Percentiles rank a stretch among this genome's conserved stretches.
phyloP scores from a whole-genome alignment of 2,797 vertebrate genomes.

The Sebastes diploproa region DNA sequence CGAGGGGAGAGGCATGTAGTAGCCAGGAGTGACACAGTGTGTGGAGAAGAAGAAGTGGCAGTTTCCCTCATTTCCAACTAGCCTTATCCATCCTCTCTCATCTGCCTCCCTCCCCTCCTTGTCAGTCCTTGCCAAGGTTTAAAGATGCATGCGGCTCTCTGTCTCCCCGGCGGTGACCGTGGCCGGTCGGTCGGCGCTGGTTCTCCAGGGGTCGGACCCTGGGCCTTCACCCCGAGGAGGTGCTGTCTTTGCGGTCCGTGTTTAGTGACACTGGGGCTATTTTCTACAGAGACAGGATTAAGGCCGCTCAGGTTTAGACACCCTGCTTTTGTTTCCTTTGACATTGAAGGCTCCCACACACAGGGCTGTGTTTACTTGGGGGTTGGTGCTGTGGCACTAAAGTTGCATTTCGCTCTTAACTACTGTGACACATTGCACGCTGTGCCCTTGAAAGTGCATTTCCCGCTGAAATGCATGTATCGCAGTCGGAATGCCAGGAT shows the following conservation, averaged over 20 bases:
- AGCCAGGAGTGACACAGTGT: slow-evolving; percentile 62
- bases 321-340: slow-evolving; percentile 72
- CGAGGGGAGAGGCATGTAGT: slow-evolving; percentile 67
- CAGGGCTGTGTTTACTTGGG: slow-evolving; percentile 56
- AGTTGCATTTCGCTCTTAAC: slow-evolving; percentile 62
- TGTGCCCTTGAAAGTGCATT: slow-evolving; percentile 65
- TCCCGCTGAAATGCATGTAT: slow-evolving; percentile 38
- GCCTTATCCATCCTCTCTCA: slow-evolving; percentile 52
- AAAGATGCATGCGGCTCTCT: slow-evolving; percentile 48
- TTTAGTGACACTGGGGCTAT: slow-evolving; percentile 66
- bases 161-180: slow-evolving; percentile 36
- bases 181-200: slow-evolving; percentile 27
- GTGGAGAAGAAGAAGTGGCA: slow-evolving; percentile 53
- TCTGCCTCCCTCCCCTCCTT: slow-evolving; percentile 19
- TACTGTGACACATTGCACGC: slow-evolving; percentile 52
- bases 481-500: slow-evolving; percentile 29
- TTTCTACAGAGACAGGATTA: slow-evolving; percentile 76
- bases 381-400: slow-evolving; percentile 25
- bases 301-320: slow-evolving; percentile 73
- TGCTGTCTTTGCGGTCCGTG: slow-evolving; percentile 66
- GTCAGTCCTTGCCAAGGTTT: slow-evolving; percentile 61
- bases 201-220: slow-evolving; percentile 56
- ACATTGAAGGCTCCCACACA: slow-evolving; percentile 65
- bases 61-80: slow-evolving; percentile 50
- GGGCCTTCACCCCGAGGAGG: slow-evolving; percentile 64